A percentile compares a stretch with the other conserved stretches of the same genome.
Evolutionary conservation across 1,140 invertebrate species (phyloP).

Genomic region (Heliconius himera): DNA sequence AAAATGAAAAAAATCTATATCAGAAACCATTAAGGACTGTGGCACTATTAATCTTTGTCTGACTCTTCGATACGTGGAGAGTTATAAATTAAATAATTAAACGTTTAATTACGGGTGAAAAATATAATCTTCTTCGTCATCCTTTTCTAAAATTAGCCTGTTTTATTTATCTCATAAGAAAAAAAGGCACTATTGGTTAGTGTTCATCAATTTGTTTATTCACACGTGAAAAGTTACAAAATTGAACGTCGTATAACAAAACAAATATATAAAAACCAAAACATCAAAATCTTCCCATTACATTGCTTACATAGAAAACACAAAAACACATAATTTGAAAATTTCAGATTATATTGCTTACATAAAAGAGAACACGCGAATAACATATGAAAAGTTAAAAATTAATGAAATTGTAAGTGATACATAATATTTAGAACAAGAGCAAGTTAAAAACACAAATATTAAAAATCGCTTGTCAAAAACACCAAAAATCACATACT

Average conservation of each 20-base stretch:
- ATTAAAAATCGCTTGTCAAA: neutral
- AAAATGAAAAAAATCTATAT: neutral
- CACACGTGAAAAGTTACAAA: too few species aligned
- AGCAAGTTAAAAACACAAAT: neutral
- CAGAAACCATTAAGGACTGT: neutral
- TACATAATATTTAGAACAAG: too few species aligned
- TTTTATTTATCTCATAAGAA: neutral
- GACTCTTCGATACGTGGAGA: neutral
- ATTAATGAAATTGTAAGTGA: too few species aligned
- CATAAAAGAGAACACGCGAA: too few species aligned
- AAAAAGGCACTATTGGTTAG: too few species aligned
- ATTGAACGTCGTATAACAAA: too few species aligned
- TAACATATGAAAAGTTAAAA: too few species aligned
- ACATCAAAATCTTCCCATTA: neutral
- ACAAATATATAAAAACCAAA: too few species aligned
- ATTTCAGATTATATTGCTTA: too few species aligned
- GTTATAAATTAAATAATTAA: slow-evolving; percentile 10
- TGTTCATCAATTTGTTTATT: too few species aligned
- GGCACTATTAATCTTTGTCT: slow-evolving; percentile 3
- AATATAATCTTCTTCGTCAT: neutral
- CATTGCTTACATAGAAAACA: too few species aligned
- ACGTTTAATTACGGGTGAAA: neutral
- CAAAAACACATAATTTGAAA: too few species aligned
- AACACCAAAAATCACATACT: neutral
- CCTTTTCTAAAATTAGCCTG: neutral